Evolutionary conservation across 1,140 invertebrate species (phyloP), one percentile per base, ranked within the genome.

Genomic region (Harlomillsia oculata): DNA sequence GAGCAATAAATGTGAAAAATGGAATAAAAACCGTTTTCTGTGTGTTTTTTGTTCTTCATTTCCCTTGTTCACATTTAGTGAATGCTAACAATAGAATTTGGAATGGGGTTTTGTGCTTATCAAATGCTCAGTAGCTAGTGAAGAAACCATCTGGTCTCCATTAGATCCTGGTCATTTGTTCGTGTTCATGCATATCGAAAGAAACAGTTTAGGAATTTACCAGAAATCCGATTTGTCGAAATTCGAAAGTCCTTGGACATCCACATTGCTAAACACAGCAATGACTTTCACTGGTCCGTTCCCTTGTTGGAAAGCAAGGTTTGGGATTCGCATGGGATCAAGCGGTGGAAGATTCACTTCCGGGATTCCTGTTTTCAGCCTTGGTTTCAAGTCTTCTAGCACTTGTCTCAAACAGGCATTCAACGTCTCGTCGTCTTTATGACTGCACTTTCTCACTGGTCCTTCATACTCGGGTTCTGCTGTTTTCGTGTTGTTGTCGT

Each of bases 181-280:
- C 18, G 16, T 41, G 16, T 41, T 34, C 14, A 30, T 28, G 5
- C 11, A 23, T 20, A 13, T 32, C 21, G 46, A 30, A 20, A 5
- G 18, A 18, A 18, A 40, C 14, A 32, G n/a, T 36, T 32, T 11
- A 34, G 28, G 28, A 56, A 39, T 57, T 50, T 59, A 68, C 67
- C 43, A 49, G 26, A 67, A 67, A 49, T 65, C 58, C 13, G 56
- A 58, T 44, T 60, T 59, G 14, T 52, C 57, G 57, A 60, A 67
- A 18, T 56, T 56, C 21, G 62, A 60, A 9, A 68, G 48, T 25
- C 67, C 67, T 6, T 53, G 28, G 5, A 67, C 65, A 28, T 65
- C 54, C 4, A 67, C 60, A 40, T 67, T 60, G 5, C 44, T 59
- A 54, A 68, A 68, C n/a, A 53, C 56, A 6, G 67, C 65, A 49